Conservation (phyloP, 2,113 vertebrate species). For the Ophthalmotilapia sp. region DNA sequence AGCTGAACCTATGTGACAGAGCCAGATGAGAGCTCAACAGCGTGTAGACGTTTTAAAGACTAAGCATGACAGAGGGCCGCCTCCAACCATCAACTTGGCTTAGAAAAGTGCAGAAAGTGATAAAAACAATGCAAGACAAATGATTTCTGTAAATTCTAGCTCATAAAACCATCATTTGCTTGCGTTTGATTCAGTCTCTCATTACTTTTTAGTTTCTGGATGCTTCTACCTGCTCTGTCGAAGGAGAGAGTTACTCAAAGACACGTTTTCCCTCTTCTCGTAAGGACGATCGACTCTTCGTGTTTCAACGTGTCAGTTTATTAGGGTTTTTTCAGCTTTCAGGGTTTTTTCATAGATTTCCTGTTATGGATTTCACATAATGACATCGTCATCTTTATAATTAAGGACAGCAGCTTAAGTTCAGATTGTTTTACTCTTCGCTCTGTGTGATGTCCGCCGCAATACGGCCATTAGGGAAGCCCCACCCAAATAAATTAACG, state of each 20-base stretch:
- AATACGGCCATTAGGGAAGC: not conserved
- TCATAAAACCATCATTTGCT: not conserved
- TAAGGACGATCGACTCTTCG: fast-evolving
- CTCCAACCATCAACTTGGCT: not conserved
- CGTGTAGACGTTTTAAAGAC: not conserved
- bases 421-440: fast-evolving
- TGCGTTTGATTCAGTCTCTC: not conserved
- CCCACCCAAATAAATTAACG: not conserved
- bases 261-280: not conserved
- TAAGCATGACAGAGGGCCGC: not conserved
- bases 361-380: not conserved
- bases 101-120: not conserved
- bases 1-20: not conserved
- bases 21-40: not conserved
- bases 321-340: not conserved
- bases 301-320: not conserved
- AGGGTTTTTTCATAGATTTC: not conserved
- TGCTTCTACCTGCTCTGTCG: not conserved
- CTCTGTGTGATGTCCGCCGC: not conserved
- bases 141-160: not conserved
- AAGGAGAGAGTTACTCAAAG: not conserved
- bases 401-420: not conserved
- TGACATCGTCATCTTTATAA: not conserved
- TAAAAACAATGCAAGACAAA: not conserved
- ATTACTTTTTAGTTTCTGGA: not conserved